These are phyloP conservation scores for Eupithecia pulchellata DNA, from an alignment of 2,888 invertebrate genomes.

Conservation along the genomic window DNA sequence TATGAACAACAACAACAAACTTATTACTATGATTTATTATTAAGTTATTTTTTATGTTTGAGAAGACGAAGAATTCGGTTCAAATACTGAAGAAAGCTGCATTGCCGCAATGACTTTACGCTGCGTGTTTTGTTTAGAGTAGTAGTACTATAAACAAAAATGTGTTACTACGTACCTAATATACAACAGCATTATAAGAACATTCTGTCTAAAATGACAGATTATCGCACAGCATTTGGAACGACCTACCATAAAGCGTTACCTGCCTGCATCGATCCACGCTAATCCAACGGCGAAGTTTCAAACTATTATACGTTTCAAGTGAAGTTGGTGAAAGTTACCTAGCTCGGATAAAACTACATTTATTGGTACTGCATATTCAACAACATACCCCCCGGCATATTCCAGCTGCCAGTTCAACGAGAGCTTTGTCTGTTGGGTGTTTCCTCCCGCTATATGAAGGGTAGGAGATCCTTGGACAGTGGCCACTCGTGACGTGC, in stretches of 20 bases:
- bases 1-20: too few species aligned
- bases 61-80: too few species aligned
- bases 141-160: too few species aligned
- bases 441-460: constrained; percentile 24
- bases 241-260: constrained; percentile 13
- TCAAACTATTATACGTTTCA: constrained; percentile 50
- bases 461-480: constrained; percentile 44
- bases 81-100: too few species aligned
- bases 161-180: too few species aligned
- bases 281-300: constrained; percentile 42
- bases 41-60: too few species aligned
- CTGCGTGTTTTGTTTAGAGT: too few species aligned
- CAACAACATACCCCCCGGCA: constrained; percentile 74
- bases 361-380: constrained; percentile 83
- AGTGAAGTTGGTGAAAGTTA: constrained; percentile 75
- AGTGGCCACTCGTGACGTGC: constrained; percentile 55
- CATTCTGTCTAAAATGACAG: not conserved
- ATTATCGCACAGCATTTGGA: not conserved
- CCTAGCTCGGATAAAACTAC: constrained; percentile 74
- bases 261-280: constrained; percentile 34
- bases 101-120: too few species aligned
- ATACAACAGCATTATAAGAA: too few species aligned
- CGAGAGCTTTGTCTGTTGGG: constrained; percentile 46
- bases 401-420: constrained; percentile 54
- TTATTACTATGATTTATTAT: too few species aligned